A percentile compares a stretch with the other conserved stretches of the same genome.
These are phyloP conservation scores for Crocuta crocuta DNA, from an alignment of 2,113 vertebrate genomes.

Conservation along the genomic window DNA sequence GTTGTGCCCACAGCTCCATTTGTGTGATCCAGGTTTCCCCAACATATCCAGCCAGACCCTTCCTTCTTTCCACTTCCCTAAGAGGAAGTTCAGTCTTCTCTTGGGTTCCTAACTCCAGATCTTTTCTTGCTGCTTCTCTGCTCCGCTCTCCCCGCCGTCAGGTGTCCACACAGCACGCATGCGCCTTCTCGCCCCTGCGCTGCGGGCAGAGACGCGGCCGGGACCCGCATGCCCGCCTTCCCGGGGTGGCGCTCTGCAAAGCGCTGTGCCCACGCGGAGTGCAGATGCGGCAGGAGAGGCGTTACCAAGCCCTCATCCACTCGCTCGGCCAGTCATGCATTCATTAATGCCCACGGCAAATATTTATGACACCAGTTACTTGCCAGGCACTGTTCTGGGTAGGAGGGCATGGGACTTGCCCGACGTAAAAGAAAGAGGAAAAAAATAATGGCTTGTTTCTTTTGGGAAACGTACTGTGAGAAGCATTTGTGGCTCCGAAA, in stretches of 20 bases:
- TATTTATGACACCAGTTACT: neutral
- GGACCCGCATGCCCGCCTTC: neutral
- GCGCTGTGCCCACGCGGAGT: neutral
- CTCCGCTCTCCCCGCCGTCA: neutral
- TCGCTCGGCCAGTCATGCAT: neutral
- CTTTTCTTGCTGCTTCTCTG: neutral
- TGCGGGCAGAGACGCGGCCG: neutral
- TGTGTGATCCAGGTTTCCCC: neutral
- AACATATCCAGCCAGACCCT: neutral
- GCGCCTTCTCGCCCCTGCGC: neutral
- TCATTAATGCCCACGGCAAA: neutral
- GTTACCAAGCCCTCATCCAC: neutral
- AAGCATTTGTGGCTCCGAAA: neutral
- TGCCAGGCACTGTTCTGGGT: neutral
- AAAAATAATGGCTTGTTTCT: neutral
- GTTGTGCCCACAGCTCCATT: neutral
- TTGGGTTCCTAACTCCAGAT: neutral
- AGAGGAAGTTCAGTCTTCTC: neutral
- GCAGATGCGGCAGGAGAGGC: fast-evolving
- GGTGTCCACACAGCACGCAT: fast-evolving
- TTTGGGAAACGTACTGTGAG: neutral
- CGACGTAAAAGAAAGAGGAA: neutral
- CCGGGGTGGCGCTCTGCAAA: neutral
- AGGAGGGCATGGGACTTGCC: neutral
- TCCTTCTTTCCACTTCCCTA: neutral